Evolutionary conservation across 2,888 invertebrate species (phyloP).

Genomic region (Drosophila limbata): DNA sequence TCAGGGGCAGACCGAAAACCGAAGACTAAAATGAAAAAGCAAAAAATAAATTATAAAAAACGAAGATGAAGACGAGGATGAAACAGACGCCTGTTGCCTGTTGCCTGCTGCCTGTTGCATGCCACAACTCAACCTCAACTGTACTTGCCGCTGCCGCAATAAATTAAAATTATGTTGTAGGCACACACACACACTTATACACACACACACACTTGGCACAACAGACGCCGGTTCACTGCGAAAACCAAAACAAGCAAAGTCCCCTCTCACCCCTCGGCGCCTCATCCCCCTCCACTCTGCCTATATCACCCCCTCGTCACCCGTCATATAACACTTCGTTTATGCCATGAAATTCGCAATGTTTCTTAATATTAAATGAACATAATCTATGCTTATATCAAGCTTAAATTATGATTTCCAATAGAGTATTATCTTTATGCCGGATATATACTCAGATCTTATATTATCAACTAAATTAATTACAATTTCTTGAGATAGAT

Average conservation of each 20-base stretch:
- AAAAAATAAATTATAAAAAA: slow-evolving; percentile 9
- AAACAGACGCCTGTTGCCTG: slow-evolving; percentile 7
- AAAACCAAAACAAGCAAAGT: slow-evolving; percentile 33
- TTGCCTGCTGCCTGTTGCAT: slow-evolving; percentile 39
- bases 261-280: too few relatives aligned
- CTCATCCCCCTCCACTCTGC: neutral
- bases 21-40: slow-evolving; percentile 6
- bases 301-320: neutral
- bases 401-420: too few relatives aligned
- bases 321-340: neutral
- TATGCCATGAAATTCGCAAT: neutral
- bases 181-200: slow-evolving; percentile 45
- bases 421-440: too few relatives aligned
- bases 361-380: neutral
- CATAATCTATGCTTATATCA: too few relatives aligned
- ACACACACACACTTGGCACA: slow-evolving; percentile 22
- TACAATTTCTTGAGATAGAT: too few relatives aligned
- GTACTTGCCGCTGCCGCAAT: slow-evolving; percentile 71
- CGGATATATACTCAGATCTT: too few relatives aligned
- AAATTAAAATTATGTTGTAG: slow-evolving; percentile 80
- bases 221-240: slow-evolving; percentile 45
- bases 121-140: slow-evolving; percentile 61
- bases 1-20: slow-evolving; percentile 8
- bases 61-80: slow-evolving; percentile 4
- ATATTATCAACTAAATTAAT: too few relatives aligned